phyloP scores from a whole-genome alignment of 2,113 vertebrate genomes.

The Pseudopipra pipra region DNA sequence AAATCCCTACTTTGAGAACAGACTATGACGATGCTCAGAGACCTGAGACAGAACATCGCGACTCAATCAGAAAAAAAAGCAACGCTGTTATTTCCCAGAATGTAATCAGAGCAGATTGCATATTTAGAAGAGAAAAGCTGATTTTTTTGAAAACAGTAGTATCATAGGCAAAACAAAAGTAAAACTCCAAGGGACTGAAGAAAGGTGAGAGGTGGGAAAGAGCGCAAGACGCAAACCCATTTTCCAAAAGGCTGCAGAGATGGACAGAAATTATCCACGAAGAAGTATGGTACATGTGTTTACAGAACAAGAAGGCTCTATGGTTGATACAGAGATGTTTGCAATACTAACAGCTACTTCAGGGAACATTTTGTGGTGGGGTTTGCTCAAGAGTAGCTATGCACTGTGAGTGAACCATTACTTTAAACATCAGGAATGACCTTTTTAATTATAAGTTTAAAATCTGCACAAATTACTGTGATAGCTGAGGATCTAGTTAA shows the following conservation, averaged over 20 bases:
- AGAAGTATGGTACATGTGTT: background rate
- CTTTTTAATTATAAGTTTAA: background rate
- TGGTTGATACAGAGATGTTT: background rate
- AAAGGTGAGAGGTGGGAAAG: rapidly evolving
- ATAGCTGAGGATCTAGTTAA: background rate
- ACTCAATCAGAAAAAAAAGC: background rate
- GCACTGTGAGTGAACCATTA: background rate
- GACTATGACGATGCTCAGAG: rapidly evolving
- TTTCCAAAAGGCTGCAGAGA: background rate
- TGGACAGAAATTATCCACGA: background rate
- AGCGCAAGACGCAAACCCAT: background rate
- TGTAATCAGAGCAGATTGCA: background rate
- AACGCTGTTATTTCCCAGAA: background rate
- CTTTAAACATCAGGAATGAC: background rate
- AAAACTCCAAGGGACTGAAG: background rate
- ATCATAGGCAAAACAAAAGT: background rate
- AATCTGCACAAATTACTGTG: background rate
- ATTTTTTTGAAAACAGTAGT: background rate
- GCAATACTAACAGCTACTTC: background rate
- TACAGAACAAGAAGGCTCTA: background rate
- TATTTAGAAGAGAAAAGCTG: background rate
- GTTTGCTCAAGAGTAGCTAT: background rate
- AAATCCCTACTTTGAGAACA: constrained; percentile 1
- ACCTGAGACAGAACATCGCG: background rate
- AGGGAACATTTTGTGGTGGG: background rate